Percentiles rank a stretch among this genome's conserved stretches.
Conservation (phyloP, 2,888 invertebrate genomes). For the Cephus runcator region DNA sequence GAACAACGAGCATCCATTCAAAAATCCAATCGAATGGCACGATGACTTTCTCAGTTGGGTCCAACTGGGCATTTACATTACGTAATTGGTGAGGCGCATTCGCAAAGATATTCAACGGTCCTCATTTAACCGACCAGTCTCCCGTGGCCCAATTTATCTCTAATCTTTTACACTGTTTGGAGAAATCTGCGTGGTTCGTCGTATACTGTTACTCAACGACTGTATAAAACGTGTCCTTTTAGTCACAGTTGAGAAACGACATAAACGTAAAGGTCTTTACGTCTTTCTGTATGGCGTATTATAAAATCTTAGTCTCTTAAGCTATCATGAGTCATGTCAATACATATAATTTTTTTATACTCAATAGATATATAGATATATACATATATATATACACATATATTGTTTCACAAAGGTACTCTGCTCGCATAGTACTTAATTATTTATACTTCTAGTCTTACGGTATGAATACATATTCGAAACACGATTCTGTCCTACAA, state of each 20-base stretch:
- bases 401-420: not conserved
- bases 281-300: not conserved
- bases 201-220: not conserved
- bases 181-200: conserved; percentile 28
- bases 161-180: conserved; percentile 30
- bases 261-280: not conserved
- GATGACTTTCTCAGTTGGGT: not conserved
- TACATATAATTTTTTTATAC: not conserved
- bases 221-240: not conserved
- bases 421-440: not conserved
- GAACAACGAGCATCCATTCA: not conserved
- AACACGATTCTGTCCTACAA: not conserved
- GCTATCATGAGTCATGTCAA: not conserved
- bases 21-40: not conserved
- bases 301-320: not conserved
- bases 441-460: not conserved
- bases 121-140: not conserved
- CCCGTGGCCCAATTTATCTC: conserved; percentile 6
- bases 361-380: not conserved
- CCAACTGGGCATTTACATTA: not conserved
- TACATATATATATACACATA: not conserved
- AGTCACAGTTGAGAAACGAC: not conserved
- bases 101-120: not conserved
- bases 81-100: not conserved
- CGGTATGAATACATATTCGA: not conserved